Percentiles rank a stretch among this genome's conserved stretches.
These are phyloP conservation scores for Calameuta idolon DNA, from an alignment of 2,888 invertebrate genomes.

Conservation along the genomic window DNA sequence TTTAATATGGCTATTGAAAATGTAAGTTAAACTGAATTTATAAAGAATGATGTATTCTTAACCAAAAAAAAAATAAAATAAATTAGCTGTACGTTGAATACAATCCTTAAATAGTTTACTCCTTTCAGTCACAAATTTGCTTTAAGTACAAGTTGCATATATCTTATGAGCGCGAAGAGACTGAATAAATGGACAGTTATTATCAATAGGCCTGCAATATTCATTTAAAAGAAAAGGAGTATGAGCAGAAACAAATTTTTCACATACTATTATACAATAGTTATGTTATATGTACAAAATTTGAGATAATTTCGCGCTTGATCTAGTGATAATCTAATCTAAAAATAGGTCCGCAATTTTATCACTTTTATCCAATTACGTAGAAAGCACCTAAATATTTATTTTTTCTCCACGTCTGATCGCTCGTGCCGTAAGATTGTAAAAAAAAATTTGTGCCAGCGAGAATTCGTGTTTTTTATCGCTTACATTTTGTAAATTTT, in stretches of 20 bases:
- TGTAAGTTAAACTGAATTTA: too few relatives aligned
- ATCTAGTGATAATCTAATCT: constrained; percentile 32
- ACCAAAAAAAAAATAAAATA: too few relatives aligned
- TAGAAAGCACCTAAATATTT: constrained; percentile 25
- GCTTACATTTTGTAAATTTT: constrained; percentile 19
- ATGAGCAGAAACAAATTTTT: constrained; percentile 28
- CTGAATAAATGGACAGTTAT: too few relatives aligned
- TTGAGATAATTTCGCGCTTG: constrained; percentile 9
- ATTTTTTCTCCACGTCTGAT: too few relatives aligned
- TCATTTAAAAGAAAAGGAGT: constrained; percentile 16
- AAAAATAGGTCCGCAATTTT: constrained; percentile 37
- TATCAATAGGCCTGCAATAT: constrained; percentile 25
- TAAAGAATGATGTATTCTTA: too few relatives aligned
- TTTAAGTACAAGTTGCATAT: too few relatives aligned
- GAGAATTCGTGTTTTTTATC: constrained; percentile 21
- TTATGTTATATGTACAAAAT: constrained; percentile 25
- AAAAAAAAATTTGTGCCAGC: constrained; percentile 7
- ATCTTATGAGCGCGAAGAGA: too few relatives aligned
- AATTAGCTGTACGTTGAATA: too few relatives aligned
- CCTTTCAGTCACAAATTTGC: too few relatives aligned
- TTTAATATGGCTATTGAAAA: too few relatives aligned
- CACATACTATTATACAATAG: constrained; percentile 16
- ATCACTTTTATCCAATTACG: constrained; percentile 33
- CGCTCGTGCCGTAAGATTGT: too few relatives aligned
- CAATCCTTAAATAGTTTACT: too few relatives aligned